These are phyloP conservation scores for Arenaria interpres DNA, from an alignment of 2,113 vertebrate genomes.

Conservation along the genomic window DNA sequence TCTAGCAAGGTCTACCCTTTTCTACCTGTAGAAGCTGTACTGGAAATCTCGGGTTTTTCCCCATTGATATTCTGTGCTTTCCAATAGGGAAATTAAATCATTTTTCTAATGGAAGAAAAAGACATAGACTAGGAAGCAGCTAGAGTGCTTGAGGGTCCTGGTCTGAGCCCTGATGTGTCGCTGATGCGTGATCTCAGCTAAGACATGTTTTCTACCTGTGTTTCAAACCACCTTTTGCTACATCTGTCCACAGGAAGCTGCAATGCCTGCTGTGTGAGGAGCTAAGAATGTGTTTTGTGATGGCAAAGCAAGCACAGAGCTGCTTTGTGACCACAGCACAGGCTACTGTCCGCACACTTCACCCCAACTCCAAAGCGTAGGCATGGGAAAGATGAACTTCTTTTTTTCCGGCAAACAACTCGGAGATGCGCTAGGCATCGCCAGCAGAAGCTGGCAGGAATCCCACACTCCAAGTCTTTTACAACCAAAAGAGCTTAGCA, in stretches of 20 bases:
- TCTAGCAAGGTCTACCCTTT: neutral
- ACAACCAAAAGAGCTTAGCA: conserved; percentile 35
- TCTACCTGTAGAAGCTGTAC: neutral
- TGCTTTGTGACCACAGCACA: neutral
- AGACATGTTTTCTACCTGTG: neutral
- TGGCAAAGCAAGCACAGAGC: neutral
- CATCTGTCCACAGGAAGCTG: neutral
- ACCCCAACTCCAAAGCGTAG: neutral
- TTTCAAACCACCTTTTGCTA: neutral
- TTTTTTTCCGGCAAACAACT: neutral
- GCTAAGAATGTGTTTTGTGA: neutral
- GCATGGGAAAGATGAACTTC: neutral
- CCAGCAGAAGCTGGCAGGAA: neutral
- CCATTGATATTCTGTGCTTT: neutral
- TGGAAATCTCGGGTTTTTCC: neutral
- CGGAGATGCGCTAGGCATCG: fast-evolving
- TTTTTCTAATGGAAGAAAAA: neutral
- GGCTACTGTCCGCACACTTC: neutral
- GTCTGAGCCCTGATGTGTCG: no score
- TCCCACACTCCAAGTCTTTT: neutral
- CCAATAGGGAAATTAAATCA: neutral
- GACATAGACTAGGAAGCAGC: neutral
- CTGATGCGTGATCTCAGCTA: neutral
- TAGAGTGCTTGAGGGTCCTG: neutral
- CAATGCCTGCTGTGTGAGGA: fast-evolving